Evolutionary conservation across 2,797 vertebrate species (phyloP).

Genomic region (Loris lydekkerianus): DNA sequence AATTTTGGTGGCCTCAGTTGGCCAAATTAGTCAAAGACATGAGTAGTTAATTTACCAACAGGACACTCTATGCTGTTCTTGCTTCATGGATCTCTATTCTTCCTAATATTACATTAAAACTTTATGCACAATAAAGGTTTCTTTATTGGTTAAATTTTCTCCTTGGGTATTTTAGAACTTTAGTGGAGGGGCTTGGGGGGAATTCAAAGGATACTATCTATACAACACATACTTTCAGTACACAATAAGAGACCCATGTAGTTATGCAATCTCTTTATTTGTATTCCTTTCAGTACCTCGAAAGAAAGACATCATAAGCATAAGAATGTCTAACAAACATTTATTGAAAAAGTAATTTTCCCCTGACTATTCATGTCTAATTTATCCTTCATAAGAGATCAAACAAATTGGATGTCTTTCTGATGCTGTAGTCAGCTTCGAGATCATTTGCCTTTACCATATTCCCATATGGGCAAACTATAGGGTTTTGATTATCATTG

Average conservation of each 20-base stretch:
- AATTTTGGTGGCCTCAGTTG: neutral
- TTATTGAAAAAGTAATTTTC: neutral
- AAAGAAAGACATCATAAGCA: neutral
- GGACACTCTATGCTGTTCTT: neutral
- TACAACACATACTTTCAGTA: neutral
- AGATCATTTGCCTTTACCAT: neutral
- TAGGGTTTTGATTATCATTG: neutral
- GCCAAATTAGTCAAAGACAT: neutral
- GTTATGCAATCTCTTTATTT: neutral
- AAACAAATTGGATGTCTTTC: neutral
- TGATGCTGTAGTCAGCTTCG: neutral
- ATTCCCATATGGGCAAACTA: neutral
- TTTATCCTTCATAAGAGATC: neutral
- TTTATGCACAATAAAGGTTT: neutral
- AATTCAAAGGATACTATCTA: neutral
- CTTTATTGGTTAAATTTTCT: slow-evolving; percentile 10
- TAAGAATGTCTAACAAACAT: neutral
- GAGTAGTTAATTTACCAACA: neutral
- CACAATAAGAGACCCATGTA: neutral
- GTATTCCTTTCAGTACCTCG: neutral
- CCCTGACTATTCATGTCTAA: neutral
- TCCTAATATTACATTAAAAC: slow-evolving; percentile 30
- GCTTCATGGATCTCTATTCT: neutral
- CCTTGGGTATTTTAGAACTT: neutral
- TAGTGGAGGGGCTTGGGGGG: neutral